phyloP scores from a whole-genome alignment of 1,140 invertebrate genomes.

The Bicyclus anynana region DNA sequence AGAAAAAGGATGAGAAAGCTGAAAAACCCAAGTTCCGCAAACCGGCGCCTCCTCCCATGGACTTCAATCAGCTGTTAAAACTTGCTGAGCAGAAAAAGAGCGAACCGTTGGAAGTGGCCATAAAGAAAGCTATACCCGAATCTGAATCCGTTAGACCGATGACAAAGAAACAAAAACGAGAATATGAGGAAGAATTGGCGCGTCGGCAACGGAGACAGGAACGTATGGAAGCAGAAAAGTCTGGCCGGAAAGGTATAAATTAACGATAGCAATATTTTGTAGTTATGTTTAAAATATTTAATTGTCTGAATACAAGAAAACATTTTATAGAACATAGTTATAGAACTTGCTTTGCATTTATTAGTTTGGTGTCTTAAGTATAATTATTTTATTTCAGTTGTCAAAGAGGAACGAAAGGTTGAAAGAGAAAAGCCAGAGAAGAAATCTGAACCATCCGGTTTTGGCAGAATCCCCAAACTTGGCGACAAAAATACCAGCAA shows the following conservation, averaged over 20 bases:
- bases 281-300: no score
- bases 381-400: conserved; percentile 33
- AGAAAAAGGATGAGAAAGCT: conserved; percentile 74
- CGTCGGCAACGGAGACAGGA: conserved; percentile 56
- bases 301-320: no score
- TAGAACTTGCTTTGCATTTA: no score
- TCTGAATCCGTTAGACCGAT: conserved; percentile 83
- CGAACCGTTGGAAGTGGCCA: conserved; percentile 82
- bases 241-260: conserved; percentile 39
- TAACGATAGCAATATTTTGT: no score
- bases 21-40: conserved; percentile 77
- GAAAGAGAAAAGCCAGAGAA: conserved; percentile 56
- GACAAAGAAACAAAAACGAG: conserved; percentile 88
- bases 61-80: conserved; percentile 86
- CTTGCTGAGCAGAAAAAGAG: conserved; percentile 90
- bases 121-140: conserved; percentile 78
- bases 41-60: conserved; percentile 82
- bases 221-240: conserved; percentile 57
- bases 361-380: no score
- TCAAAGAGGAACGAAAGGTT: conserved; percentile 40
- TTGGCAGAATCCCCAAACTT: conserved; percentile 75
- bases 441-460: conserved; percentile 44
- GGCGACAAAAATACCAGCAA: conserved; percentile 50
- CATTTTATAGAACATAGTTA: no score
- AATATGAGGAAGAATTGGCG: conserved; percentile 81